A percentile compares a stretch with the other conserved stretches of the same genome.
phyloP scores from a whole-genome alignment of 2,888 invertebrate genomes.

The Cerceris rybyensis region DNA sequence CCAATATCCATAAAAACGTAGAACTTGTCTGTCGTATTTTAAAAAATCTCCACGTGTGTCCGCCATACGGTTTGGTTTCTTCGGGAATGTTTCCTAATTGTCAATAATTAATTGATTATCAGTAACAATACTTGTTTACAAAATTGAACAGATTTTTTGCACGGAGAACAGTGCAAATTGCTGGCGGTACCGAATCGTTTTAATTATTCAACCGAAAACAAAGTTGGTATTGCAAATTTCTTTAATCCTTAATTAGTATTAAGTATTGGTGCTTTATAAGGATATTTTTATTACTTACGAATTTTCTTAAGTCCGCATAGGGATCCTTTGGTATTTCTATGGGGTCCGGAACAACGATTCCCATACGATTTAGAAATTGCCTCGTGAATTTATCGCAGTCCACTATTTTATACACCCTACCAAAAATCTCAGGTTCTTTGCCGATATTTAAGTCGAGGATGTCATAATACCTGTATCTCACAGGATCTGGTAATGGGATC shows the following conservation, averaged over 20 bases:
- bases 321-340: slow-evolving; percentile 83
- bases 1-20: slow-evolving; percentile 94
- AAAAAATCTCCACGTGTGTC: slow-evolving; percentile 91
- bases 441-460: slow-evolving; percentile 94
- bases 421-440: slow-evolving; percentile 90
- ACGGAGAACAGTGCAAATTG: too few species aligned
- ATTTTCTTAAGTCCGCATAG: slow-evolving; percentile 69
- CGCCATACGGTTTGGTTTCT: slow-evolving; percentile 84
- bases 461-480: slow-evolving; percentile 87
- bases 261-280: background rate
- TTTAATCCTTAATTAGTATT: background rate
- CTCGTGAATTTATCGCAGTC: slow-evolving; percentile 94
- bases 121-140: background rate
- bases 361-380: slow-evolving; percentile 91
- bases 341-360: slow-evolving; percentile 91
- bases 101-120: background rate
- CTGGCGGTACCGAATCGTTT: too few species aligned
- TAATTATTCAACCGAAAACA: too few species aligned
- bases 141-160: background rate
- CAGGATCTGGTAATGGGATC: slow-evolving; percentile 89
- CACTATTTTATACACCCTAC: slow-evolving; percentile 91
- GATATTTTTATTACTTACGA: slow-evolving; percentile 63
- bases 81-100: slow-evolving; percentile 74
- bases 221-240: too few species aligned
- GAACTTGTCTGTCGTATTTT: slow-evolving; percentile 89